Percentiles rank a stretch among this genome's conserved stretches.
Conservation (phyloP, 2,113 vertebrate genomes). For the pig (Sus scrofa) region T2T-Sscrofa CM000815.6:92640501-92641000, state of each 20-base stretch:
- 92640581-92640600: not conserved
- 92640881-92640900: slow-evolving; percentile 49
- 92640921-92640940: slow-evolving; percentile 61
- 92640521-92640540: not conserved
- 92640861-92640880: not conserved
- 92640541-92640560: not conserved
- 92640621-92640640: not conserved
- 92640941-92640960: slow-evolving; percentile 57
- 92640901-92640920: slow-evolving; percentile 6
- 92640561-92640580: not conserved
- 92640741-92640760: not conserved
- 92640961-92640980: not conserved
- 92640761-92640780: slow-evolving; percentile 26
- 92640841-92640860: not conserved
- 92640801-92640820: not conserved
- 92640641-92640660: not conserved
- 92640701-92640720: not conserved
- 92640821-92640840: not conserved
- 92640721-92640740: not conserved
- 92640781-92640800: not conserved
- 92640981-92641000: not conserved
- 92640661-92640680: not conserved
- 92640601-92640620: not conserved
- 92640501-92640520: not conserved
- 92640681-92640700: not conserved